Evolutionary conservation across 2,797 vertebrate species (phyloP), one percentile per base, ranked within the genome.

Genomic region (Sternarchorhynchus goeldii): DNA sequence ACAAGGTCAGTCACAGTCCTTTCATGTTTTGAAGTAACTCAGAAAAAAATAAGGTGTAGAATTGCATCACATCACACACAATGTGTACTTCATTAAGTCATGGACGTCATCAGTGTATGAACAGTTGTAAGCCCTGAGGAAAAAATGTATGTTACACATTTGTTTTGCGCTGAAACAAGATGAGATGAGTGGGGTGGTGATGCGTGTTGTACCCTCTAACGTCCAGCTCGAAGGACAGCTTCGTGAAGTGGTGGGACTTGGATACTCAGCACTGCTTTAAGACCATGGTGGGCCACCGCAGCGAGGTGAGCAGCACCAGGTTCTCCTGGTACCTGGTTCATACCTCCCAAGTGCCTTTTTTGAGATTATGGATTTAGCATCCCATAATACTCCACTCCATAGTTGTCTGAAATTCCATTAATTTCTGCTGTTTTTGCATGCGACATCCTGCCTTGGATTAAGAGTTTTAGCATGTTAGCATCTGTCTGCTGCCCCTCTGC

Each of bases 221-320:
- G 2, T 70, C 3, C 84, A 99, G 98, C 66, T 96, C 95, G 34
- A 99, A 99, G 86, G 98, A 99, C 90, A 95, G 93, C 0, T 86
- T 96, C 88, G 95, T 99, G 83, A 99, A 99, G 87, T 99, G 97
- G 97, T 99, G 98, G 98, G 96, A 99, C 81, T 88, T 99, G 85
- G 96, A 96, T 82, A 98, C 95, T 0, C 98, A 99, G 83, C 98
- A 98, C 87, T 99, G 97, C 90, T 99, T 99, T 88, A 97, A 95
- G 91, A 99, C 97, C 21, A 91, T 98, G 89, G 93, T 97, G 86
- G 97, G 96, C 81, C 98, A 99, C 83, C 95, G 96, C 80, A 94
- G 94, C 18, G 97, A 99, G 96, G 98, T 99, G 88, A 87, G 85
- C 4, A 29, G 0, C n/a, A 5, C 31, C 10, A 8, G 41, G 1